Base-by-base conservation (phyloP, 2,888 invertebrate species). In the Biston betularia region DNA sequence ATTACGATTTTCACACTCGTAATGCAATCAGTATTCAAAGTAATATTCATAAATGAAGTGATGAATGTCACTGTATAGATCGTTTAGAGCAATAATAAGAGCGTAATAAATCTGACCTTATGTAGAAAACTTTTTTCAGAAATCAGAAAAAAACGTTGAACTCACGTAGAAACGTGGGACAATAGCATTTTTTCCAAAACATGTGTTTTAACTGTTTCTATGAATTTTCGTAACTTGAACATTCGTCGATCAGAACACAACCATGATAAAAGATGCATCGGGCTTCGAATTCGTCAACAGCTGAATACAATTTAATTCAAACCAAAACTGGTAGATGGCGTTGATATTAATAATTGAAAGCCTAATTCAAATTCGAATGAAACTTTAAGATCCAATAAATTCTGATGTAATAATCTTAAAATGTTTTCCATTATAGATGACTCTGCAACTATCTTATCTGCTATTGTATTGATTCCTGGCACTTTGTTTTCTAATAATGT, bases 311-410 rank as follows among this genome's bases (percentile, higher is more conserved):
- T 63, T 14, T 66, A 72, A 71, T 79, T 73, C 69, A 11, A 65
- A n/a, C 59, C 42, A 7, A 53, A 61, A 54, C 53, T 71, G 64
- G 59, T 70, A 81, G 81, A 82, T 82, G 83, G 81, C 79, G 81
- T 70, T 78, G 68, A 67, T 14, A 55, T 14, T 46, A 58, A 65
- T 52, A 5, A 34, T 56, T 49, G 24, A 9, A 44, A 34, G 45
- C 14, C 34, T 42, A 35, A 40, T 34, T 49, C 33, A 35, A 45
- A 60, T 52, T 52, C 44, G 44, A 35, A 14, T 54, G 48, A 9
- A 34, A 40, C 14, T 61, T 46, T 42, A 10, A 33, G 33, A 50
- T 50, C 5, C 12, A 14, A 60, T 44, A 9, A 52, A 33, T 42
- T 15, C n/a, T 12, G 40, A 24, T 49, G 24, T 35, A 15, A 52